Evolutionary conservation across 2,113 vertebrate genomes (phyloP).

Genomic region (Esox niger): DNA sequence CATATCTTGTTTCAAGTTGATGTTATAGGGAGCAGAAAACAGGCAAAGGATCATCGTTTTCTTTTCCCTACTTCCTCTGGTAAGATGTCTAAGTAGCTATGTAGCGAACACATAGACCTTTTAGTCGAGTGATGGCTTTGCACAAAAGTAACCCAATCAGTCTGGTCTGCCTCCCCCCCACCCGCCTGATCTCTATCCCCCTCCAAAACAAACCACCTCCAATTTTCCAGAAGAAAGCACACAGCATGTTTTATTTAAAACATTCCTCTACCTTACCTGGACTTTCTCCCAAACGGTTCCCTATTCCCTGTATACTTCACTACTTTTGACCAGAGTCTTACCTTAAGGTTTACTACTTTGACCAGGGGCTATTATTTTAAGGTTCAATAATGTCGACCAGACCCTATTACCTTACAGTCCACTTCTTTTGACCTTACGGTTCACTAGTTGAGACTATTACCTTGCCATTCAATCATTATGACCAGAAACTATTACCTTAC

Average conservation of each 20-base stretch:
- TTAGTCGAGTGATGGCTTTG: conserved; percentile 57
- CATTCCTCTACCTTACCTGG: conserved; percentile 21
- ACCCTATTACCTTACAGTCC: no score
- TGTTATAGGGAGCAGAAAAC: neutral
- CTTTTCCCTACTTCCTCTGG: conserved; percentile 28
- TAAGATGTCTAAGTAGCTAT: conserved; percentile 48
- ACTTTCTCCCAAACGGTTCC: no score
- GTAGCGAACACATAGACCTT: conserved; percentile 53
- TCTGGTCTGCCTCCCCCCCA: conserved; percentile 37
- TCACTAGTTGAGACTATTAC: no score
- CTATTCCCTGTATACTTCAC: no score
- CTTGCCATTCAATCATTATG: no score
- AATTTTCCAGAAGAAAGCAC: conserved; percentile 52
- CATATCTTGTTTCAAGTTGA: neutral
- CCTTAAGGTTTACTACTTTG: no score
- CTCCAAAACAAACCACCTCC: conserved; percentile 24
- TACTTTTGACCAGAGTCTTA: no score
- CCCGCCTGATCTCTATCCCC: conserved; percentile 16
- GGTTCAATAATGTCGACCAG: no score
- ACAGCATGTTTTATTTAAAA: conserved; percentile 50
- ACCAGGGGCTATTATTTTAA: no score
- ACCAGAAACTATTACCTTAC: no score
- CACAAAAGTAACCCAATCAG: conserved; percentile 60
- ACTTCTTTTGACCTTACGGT: no score
- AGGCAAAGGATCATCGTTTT: neutral